Evolutionary conservation across 2,797 vertebrate species (phyloP), one percentile per base, ranked within the genome.

Genomic region (Cyclura pinguis): DNA sequence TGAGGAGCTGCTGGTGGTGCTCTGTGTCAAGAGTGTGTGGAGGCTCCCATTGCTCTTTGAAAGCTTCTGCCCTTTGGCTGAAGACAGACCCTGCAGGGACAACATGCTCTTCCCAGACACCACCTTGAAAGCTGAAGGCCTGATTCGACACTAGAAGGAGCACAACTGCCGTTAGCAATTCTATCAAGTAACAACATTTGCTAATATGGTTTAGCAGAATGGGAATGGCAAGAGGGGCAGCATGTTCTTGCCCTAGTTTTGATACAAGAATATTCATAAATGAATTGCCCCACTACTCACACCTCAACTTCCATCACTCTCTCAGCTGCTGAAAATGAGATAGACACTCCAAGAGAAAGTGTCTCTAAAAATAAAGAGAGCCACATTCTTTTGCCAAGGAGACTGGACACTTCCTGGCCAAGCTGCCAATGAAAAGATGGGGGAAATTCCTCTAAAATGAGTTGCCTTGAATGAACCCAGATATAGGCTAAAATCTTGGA

Each of bases 21-120:
- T 98, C 62, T 97, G 97, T 0, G 98, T 96, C 87, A 98, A 89
- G 97, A 99, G 50, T 6, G 98, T 91, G 97, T 99, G 89, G 97
- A 99, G 94, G 96, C 98, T 98, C 96, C 99, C 95, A 10, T 98
- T 89, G 97, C 98, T 98, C 96, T 98, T 98, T 74, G 98, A 98
- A 64, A 98, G 83, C 59, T 99, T 99, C 92, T 99, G 98, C 6
- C 97, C 97, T 94, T 98, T 98, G 92, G 98, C 96, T 0, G 97
- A 98, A 20, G 98, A 98, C 90, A 99, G 97, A 93, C 99, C 98
- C 94, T 99, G 99, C 98, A 98, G 98, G 93, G 99, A 99, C 94
- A 98, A 97, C 96, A 99, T 98, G 94, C 98, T 98, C 95, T 99
- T 99, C n/a, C 98, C 98, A 0, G 98, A 96, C 20, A 98, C 98